Conservation (phyloP, 2,888 invertebrate species). For the Anorthoa munda region DNA sequence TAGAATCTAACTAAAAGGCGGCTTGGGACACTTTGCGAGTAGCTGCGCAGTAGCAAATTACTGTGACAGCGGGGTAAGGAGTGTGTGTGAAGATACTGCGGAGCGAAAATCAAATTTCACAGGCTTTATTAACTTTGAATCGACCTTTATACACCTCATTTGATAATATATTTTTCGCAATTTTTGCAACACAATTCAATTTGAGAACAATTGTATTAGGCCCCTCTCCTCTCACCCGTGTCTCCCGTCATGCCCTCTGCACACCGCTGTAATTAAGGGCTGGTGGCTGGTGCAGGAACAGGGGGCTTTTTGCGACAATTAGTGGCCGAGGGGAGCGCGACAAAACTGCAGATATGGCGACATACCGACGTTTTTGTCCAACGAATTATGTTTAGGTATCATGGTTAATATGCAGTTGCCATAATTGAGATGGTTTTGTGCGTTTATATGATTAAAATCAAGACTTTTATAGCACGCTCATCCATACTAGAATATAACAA, state of each 20-base stretch:
- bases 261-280: conserved; percentile 64
- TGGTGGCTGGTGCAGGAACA: conserved; percentile 34
- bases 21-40: no score
- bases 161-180: not conserved
- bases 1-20: no score
- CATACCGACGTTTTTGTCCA: conserved; percentile 53
- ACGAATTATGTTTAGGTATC: conserved; percentile 31
- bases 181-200: conserved; percentile 24
- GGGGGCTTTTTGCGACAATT: conserved; percentile 76
- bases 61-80: no score
- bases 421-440: not conserved
- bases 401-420: not conserved
- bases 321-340: conserved; percentile 65
- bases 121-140: no score
- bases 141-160: conserved; percentile 20
- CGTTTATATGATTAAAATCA: not conserved
- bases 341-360: conserved; percentile 53
- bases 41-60: no score
- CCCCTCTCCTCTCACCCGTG: conserved; percentile 21
- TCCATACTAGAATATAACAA: no score
- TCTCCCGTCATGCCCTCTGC: conserved; percentile 47
- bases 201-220: conserved; percentile 39
- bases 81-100: no score
- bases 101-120: no score
- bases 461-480: not conserved